Evolutionary conservation across 2,888 invertebrate species (phyloP).

Genomic region (Crematogaster levior): DNA sequence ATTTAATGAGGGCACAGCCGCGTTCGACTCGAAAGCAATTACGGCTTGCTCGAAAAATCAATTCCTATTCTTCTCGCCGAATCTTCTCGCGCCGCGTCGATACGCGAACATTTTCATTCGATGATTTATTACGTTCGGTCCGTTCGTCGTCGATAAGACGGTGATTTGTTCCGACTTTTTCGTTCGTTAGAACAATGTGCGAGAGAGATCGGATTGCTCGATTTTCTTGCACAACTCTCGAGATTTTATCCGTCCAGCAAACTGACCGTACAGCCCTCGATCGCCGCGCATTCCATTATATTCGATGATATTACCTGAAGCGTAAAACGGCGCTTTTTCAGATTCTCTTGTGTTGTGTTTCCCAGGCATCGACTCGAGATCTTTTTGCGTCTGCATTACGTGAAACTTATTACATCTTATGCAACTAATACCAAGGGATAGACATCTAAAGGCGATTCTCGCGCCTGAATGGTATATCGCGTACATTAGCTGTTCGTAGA

Average conservation of each 20-base stretch:
- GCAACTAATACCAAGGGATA: slow-evolving; percentile 64
- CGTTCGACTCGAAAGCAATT: slow-evolving; percentile 46
- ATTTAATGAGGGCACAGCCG: slow-evolving; percentile 24
- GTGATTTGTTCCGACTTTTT: slow-evolving; percentile 43
- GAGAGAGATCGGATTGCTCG: slow-evolving; percentile 39
- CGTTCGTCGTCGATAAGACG: slow-evolving; percentile 15
- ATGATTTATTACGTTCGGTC: slow-evolving; percentile 27
- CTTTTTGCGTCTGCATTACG: slow-evolving; percentile 68
- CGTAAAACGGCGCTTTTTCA: slow-evolving; percentile 68
- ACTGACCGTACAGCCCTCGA: slow-evolving; percentile 51
- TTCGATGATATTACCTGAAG: slow-evolving; percentile 65
- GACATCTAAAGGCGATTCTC: slow-evolving; percentile 39
- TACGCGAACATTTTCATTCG: slow-evolving; percentile 14
- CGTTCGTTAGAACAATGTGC: slow-evolving; percentile 31
- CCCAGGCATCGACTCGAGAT: slow-evolving; percentile 55
- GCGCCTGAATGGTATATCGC: slow-evolving; percentile 47
- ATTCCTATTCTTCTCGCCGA: slow-evolving; percentile 28
- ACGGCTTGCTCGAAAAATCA: slow-evolving; percentile 31
- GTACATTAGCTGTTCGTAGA: slow-evolving; percentile 57
- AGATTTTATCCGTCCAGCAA: slow-evolving; percentile 44
- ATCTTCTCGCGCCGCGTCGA: neutral
- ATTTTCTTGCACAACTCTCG: slow-evolving; percentile 47
- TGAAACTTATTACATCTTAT: slow-evolving; percentile 70
- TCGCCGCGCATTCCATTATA: slow-evolving; percentile 56
- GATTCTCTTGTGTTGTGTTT: slow-evolving; percentile 63